These are phyloP conservation scores for Hyperoplus immaculatus DNA, from an alignment of 2,797 vertebrate genomes.

Conservation along the genomic window DNA sequence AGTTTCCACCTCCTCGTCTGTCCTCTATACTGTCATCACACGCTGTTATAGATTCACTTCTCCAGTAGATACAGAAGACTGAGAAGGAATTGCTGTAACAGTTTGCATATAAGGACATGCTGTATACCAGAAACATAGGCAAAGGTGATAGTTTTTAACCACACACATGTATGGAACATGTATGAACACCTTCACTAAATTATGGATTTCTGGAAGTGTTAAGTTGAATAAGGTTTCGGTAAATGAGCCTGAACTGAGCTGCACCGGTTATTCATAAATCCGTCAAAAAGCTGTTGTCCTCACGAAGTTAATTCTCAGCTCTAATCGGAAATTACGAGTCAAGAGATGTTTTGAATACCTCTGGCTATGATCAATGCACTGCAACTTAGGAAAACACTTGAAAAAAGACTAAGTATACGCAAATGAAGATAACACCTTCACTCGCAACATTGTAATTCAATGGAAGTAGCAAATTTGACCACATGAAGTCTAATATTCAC, in stretches of 20 bases:
- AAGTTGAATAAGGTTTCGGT: neutral
- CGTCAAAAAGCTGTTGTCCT: too few species aligned
- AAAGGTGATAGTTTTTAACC: neutral
- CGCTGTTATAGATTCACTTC: slow-evolving; percentile 8
- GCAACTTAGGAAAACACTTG: neutral
- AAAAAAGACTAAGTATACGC: neutral
- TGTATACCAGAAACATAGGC: neutral
- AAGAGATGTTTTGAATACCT: neutral
- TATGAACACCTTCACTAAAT: neutral
- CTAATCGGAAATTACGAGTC: neutral
- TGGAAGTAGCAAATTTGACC: neutral
- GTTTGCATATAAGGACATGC: neutral
- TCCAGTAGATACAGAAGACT: neutral
- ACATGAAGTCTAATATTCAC: neutral
- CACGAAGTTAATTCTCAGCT: neutral
- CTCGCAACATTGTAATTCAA: neutral
- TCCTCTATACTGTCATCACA: slow-evolving; percentile 12
- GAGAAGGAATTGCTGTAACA: neutral
- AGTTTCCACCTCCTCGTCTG: slow-evolving; percentile 34
- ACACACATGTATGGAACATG: neutral
- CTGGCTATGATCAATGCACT: neutral
- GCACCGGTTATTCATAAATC: neutral
- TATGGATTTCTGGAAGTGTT: neutral
- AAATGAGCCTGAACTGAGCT: neutral
- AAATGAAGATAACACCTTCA: neutral